Conservation (phyloP, 2,797 vertebrate species). For the Hemitrygon akajei region DNA sequence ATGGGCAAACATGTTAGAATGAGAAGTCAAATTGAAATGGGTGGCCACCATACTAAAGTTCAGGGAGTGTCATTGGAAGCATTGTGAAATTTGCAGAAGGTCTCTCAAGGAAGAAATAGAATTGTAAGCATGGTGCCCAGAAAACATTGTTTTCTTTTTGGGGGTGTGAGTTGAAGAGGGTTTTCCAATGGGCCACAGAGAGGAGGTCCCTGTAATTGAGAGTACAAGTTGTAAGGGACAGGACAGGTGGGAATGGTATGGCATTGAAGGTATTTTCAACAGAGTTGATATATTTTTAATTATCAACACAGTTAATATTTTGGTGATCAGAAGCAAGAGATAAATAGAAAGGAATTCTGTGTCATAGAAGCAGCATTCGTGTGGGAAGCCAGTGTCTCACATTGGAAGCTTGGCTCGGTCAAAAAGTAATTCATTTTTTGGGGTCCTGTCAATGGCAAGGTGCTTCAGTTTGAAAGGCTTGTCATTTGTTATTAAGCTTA, state of each 20-base stretch:
- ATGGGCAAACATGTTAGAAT: too few species aligned
- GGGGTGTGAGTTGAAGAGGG: background rate
- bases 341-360: background rate
- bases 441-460: too few species aligned
- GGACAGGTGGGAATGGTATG: too few species aligned
- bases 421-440: background rate
- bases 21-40: too few species aligned
- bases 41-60: too few species aligned
- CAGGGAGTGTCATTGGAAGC: background rate
- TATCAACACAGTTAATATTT: background rate
- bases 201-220: background rate
- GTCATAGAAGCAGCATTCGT: background rate
- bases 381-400: background rate
- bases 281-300: background rate
- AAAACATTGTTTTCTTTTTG: background rate
- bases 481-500: background rate
- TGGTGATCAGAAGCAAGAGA: background rate
- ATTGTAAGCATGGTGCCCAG: background rate
- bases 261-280: background rate
- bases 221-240: background rate
- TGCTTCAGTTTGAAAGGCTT: background rate
- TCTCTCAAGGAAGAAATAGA: background rate
- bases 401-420: background rate
- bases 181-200: background rate
- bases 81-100: background rate